Conservation (phyloP, 1,140 invertebrate species). For the Drosophila nannoptera region DNA sequence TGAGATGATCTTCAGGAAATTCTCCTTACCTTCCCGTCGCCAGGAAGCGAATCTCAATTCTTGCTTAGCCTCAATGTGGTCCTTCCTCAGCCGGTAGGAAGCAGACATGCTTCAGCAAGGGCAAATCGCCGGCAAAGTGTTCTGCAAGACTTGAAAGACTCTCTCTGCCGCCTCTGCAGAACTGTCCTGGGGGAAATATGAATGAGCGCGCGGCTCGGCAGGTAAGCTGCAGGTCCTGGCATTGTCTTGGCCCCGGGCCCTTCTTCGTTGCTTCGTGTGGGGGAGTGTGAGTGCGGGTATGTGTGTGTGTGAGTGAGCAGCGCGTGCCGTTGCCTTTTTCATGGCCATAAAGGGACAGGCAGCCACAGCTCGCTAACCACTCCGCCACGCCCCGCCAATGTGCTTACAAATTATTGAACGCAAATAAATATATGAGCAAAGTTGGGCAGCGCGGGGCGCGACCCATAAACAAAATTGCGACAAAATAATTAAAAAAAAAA, state of each 20-base stretch:
- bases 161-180: constrained; percentile 16
- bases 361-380: not conserved
- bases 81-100: too few species aligned
- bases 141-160: constrained; percentile 32
- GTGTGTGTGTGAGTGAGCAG: constrained; percentile 2
- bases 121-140: constrained; percentile 30
- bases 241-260: constrained; percentile 36
- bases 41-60: too few species aligned
- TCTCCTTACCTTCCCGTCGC: too few species aligned
- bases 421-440: constrained; percentile 49
- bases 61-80: too few species aligned
- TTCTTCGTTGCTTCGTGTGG: too few species aligned
- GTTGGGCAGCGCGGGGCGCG: constrained; percentile 20
- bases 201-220: constrained; percentile 57
- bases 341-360: constrained; percentile 69
- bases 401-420: constrained; percentile 73
- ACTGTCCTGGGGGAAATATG: constrained; percentile 72
- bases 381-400: constrained; percentile 38
- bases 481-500: constrained; percentile 71
- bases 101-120: constrained; percentile 35
- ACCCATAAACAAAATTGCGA: constrained; percentile 58
- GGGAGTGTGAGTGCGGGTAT: too few species aligned
- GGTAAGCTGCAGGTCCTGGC: constrained; percentile 29
- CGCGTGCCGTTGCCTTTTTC: constrained; percentile 48
- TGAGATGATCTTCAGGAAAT: not conserved